Base-by-base conservation (phyloP, 64 coral and sea anemone species). In the Trachythela sp. region DNA sequence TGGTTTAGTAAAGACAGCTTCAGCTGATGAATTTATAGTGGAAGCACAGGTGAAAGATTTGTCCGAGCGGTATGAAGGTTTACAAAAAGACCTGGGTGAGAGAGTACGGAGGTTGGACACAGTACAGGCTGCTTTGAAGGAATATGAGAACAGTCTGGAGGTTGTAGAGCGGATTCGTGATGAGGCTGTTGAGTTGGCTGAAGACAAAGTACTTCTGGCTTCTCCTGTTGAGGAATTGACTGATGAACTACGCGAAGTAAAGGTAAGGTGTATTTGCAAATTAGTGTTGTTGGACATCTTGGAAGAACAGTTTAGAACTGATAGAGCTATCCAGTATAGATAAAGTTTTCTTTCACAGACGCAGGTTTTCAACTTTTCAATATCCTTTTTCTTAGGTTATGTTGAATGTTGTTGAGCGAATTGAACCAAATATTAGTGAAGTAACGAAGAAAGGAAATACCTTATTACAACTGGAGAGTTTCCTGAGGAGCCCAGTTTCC, bases 11-110 rank as follows among this genome's bases (percentile, higher is more conserved):
- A 76, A 99, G 40, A 95, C 71, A 39, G 94, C 93, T 48, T 89
- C 92, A 31, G 90, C 91, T 83, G 96, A 99, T 48, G 89, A 93
- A 67, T 99, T 77, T 77, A 90, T 99, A 20, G 93, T 94, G 9
- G 96, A 95, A 36, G 96, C 93, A 30, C 93, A 99, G 48, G 91
- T 85, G 0, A 87, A 95, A 84, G 96, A 99, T 83, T 89, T 92
- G 24, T 89, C 71, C 70, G 94, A 99, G 87, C 92, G 96, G 5
- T 99, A 93, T 84, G 94, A 93, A 32, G 67, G 36, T 36, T 84
- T 99, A 22, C 26, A 67, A 2, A 86, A 83, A 29, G 90, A 91
- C 8, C 84, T 93, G 14, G 84, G 84, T 2, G n/a, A 87, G 2
- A 38, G 92, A 2, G 87, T 93, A 48, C 88, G 89, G 20, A 94